A percentile compares a stretch with the other conserved stretches of the same genome.
These are phyloP conservation scores for Gymnoscelis rufifasciata DNA, from an alignment of 2,888 invertebrate species.

Conservation along the genomic window DNA sequence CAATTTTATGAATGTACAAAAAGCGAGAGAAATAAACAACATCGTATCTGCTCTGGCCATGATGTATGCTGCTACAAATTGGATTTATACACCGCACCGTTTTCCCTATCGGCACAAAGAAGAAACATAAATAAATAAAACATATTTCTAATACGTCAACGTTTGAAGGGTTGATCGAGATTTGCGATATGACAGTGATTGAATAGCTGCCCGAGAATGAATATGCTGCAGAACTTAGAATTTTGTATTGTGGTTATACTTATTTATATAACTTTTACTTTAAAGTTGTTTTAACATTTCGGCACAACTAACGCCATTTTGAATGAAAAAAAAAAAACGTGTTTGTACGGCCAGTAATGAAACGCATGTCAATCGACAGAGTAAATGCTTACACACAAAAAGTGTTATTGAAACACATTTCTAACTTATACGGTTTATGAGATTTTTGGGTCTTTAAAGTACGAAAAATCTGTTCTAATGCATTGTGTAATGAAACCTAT, in stretches of 20 bases:
- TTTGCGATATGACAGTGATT: constrained; percentile 39
- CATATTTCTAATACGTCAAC: constrained; percentile 46
- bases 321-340: too few species aligned
- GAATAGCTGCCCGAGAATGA: constrained; percentile 5
- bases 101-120: constrained; percentile 63
- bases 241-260: neutral
- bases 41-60: constrained; percentile 66
- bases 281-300: too few species aligned
- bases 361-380: too few species aligned
- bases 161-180: constrained; percentile 36
- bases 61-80: constrained; percentile 74
- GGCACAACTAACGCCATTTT: too few species aligned
- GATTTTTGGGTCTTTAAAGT: too few species aligned
- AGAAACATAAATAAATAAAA: constrained; percentile 71
- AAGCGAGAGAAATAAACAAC: neutral
- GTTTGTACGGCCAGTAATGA: too few species aligned
- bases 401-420: too few species aligned
- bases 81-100: constrained; percentile 69
- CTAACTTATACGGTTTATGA: too few species aligned
- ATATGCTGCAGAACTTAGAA: neutral
- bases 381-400: too few species aligned
- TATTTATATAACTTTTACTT: too few species aligned
- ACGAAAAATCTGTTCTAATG: too few species aligned
- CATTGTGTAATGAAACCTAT: too few species aligned
- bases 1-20: neutral